Conservation (phyloP, 2,797 vertebrate species). For the Dipus sagitta region DNA sequence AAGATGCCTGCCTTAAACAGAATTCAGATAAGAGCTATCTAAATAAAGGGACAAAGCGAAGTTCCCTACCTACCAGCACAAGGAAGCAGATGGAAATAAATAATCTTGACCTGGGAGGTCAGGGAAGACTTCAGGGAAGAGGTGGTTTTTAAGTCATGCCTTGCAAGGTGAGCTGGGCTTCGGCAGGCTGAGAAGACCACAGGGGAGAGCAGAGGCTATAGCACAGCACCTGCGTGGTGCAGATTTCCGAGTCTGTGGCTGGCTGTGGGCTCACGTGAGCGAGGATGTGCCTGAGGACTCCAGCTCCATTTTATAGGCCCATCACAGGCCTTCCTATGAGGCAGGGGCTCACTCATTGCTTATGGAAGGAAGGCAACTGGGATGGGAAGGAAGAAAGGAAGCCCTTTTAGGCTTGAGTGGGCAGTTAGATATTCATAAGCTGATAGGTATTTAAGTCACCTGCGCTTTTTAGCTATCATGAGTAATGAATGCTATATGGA, state of each 20-base stretch:
- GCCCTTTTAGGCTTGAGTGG: not conserved
- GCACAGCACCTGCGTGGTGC: not conserved
- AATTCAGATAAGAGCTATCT: not conserved
- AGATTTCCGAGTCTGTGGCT: no score
- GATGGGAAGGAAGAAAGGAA: not conserved
- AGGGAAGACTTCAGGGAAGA: not conserved
- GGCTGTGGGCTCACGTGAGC: not conserved
- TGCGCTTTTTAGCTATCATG: not conserved
- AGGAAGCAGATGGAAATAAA: not conserved
- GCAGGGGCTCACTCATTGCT: not conserved
- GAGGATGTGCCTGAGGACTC: no score
- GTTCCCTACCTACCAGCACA: not conserved
- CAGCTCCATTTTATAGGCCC: not conserved
- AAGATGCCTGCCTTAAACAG: not conserved
- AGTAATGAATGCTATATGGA: no score
- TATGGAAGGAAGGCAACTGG: no score
- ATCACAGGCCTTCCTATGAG: no score
- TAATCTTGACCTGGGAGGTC: constrained; percentile 1
- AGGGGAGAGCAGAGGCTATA: not conserved
- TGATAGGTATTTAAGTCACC: not conserved
- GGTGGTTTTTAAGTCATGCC: not conserved
- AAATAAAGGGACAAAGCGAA: not conserved
- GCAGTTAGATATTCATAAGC: no score
- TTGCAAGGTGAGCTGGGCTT: not conserved
- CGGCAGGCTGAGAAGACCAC: not conserved